Evolutionary conservation across 1,140 invertebrate genomes (phyloP), one percentile per base, ranked within the genome.

Genomic region (Tetragonula clypearis): DNA sequence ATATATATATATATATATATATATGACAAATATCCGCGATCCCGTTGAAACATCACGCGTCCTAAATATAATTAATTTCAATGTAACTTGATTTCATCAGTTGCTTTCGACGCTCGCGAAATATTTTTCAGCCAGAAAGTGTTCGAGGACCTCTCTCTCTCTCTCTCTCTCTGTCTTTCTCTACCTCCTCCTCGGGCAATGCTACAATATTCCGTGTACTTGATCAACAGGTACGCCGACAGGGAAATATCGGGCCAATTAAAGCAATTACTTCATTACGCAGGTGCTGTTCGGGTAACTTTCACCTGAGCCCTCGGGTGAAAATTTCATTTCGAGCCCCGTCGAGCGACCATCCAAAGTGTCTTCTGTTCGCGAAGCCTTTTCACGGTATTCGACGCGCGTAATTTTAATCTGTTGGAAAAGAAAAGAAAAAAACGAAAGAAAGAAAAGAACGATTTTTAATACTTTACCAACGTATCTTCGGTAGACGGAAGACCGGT

Each of bases 151-250:
- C 21, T 21, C 23, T 0, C 17, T 15, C 8, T 56, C 3, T 35
- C 35, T 35, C 35, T 35, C 2, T 35, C 35, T 35, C 35, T 66
- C 41, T 30, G 1, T 30, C 30, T 35, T 4, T 35, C 3, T 35
- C 35, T 35, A 2, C 53, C 41, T 49, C 41, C 6, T 49, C 41
- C 41, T 49, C 41, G 14, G 9, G 49, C 15, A 15, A 19, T 49
- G 9, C 23, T 56, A 62, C 56, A 30, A 26, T 58, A 17, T 56
- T 23, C 56, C 26, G 3, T 12, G 55, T 5, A 53, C n/a, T 72
- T 26, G 56, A 84, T 84, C 82, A 84, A 84, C 82, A 84, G 82
- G 82, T 84, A 77, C 12, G 12, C 49, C 58, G 53, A 35, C 56
- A 60, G 9, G 1, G 19, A 58, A 72, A 79, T 79, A 71, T 60